Evolutionary conservation across 2,797 vertebrate genomes (phyloP), one percentile per base, ranked within the genome.

Genomic region (Pogonophryne albipinna): DNA sequence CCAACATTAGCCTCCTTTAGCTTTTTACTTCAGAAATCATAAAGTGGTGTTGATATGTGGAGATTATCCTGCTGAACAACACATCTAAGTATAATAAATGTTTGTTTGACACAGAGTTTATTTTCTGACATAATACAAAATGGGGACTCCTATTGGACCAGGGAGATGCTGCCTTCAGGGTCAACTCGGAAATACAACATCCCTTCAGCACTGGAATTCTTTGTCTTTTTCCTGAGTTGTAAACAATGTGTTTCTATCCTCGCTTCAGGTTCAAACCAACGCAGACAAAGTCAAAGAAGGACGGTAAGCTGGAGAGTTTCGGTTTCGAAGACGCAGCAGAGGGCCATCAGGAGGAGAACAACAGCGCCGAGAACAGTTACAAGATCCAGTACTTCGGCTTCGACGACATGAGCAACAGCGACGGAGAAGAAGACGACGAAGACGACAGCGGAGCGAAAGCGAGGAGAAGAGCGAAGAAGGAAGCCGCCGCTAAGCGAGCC

Each of bases 381-480:
- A 99, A 99, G 95, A 98, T 99, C 86, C 97, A 98, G 68, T 99
- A 99, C 94, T 99, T 99, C 66, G 98, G 98, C 65, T 99, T 99
- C 66, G 98, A 99, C 69, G 97, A 99, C 87, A 95, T 98, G 81
- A 98, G 97, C 1, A 97, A 98, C 55, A 98, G 97, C 1, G 97
- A 98, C 55, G 96, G 96, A 0, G 96, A 95, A 0, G 96, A 94
- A 0, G 96, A 95, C 0, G 96, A 94, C 3, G 90, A 93, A 0
- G 13, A 34, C 0, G 62, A 2, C 0, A 2, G 10, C 10, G 14
- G 90, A 74, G 79, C 85, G 3, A 91, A 94, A 0, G 94, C 94
- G 79, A 95, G 95, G 91, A 96, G 95, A 90, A 96, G 96, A 93
- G 94, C 93, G 58, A 93, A 95, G 91, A 95, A 84, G 86, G 91